These are phyloP conservation scores for Hirtodrosophila duncani DNA, from an alignment of 2,888 invertebrate genomes.

Conservation along the genomic window DNA sequence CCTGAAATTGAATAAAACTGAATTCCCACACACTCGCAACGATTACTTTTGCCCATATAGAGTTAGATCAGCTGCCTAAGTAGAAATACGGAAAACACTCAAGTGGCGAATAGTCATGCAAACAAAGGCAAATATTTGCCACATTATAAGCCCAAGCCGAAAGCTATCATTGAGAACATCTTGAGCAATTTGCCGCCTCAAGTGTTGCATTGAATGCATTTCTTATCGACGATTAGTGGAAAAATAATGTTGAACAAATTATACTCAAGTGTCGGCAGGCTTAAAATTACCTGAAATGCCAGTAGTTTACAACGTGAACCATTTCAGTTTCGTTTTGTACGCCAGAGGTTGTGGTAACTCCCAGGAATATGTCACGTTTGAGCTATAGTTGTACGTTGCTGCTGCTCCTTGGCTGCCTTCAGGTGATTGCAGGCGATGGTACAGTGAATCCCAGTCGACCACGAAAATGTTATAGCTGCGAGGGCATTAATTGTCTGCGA, in stretches of 20 bases:
- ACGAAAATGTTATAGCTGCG: conserved; percentile 66
- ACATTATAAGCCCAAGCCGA: too few relatives aligned
- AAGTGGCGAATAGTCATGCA: too few relatives aligned
- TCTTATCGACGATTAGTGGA: too few relatives aligned
- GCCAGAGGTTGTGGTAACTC: conserved; percentile 23
- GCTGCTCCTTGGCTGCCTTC: conserved; percentile 32
- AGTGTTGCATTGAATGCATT: too few relatives aligned
- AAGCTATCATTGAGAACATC: too few relatives aligned
- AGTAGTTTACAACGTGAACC: not conserved
- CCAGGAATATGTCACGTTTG: conserved; percentile 38
- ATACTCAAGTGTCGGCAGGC: conserved; percentile 41
- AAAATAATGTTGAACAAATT: conserved; percentile 1
- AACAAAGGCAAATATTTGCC: too few relatives aligned
- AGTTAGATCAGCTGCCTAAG: too few relatives aligned
- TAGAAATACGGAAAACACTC: too few relatives aligned
- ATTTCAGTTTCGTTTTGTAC: conserved; percentile 37
- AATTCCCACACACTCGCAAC: too few relatives aligned
- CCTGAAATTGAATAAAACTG: too few relatives aligned
- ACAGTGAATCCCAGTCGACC: conserved; percentile 30
- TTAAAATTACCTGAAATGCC: conserved; percentile 11
- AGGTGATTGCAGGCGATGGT: conserved; percentile 8
- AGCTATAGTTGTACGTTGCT: not conserved
- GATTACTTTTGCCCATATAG: too few relatives aligned
- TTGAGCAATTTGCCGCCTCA: too few relatives aligned
- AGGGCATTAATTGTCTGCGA: conserved; percentile 73